Conservation (phyloP, 2,888 invertebrate species). For the Drosophila ustulata region DNA sequence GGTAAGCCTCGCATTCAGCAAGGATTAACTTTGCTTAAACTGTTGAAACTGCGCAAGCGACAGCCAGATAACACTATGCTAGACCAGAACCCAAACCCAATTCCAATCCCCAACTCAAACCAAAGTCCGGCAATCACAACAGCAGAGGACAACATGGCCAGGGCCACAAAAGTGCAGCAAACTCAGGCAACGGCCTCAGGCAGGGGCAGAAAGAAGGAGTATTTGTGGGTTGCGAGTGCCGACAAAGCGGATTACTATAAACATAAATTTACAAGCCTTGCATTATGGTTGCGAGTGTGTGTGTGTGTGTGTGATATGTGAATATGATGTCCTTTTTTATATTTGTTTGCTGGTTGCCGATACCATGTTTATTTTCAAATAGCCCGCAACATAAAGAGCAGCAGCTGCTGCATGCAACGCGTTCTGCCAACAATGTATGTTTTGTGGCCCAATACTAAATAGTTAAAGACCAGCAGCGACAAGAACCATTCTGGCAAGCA, state of each 20-base stretch:
- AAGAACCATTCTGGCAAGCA: conserved; percentile 9
- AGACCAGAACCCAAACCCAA: conserved; percentile 30
- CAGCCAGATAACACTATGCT: conserved; percentile 22
- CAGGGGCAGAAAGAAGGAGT: conserved; percentile 7
- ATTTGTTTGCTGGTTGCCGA: conserved; percentile 40
- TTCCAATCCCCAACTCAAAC: conserved; percentile 25
- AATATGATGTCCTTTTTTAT: conserved; percentile 40
- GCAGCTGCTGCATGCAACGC: conserved; percentile 35
- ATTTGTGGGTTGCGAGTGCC: conserved; percentile 39
- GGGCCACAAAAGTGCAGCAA: conserved; percentile 31
- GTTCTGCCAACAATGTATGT: conserved; percentile 51
- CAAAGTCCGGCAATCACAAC: conserved; percentile 42
- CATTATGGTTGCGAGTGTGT: conserved; percentile 38
- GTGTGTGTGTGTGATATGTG: conserved; percentile 7
- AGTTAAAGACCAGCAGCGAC: conserved; percentile 42
- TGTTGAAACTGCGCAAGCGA: conserved; percentile 61
- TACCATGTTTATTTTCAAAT: conserved; percentile 42
- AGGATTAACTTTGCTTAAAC: conserved; percentile 75
- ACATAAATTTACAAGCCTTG: conserved; percentile 73
- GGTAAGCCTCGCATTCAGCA: conserved; percentile 73
- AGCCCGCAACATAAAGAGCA: conserved; percentile 31
- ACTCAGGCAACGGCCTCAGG: not conserved
- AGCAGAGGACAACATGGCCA: conserved; percentile 25
- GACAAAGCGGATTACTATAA: conserved; percentile 74
- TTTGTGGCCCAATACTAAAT: conserved; percentile 55